phyloP scores from a whole-genome alignment of 2,113 vertebrate species.

The Potamarius usumacintae region DNA sequence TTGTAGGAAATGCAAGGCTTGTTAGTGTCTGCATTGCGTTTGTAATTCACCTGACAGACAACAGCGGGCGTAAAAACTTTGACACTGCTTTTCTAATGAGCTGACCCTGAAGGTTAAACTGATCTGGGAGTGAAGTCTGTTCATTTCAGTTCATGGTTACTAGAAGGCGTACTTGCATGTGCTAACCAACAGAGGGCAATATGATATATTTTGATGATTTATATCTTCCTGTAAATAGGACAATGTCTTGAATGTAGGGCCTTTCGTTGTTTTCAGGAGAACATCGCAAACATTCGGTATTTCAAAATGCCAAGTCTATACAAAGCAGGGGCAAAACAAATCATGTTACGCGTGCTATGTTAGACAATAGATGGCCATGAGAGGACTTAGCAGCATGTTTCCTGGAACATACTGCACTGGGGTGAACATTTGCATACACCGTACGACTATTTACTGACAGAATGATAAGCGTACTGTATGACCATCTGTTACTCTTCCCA shows the following conservation, averaged over 20 bases:
- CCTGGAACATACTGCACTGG: neutral
- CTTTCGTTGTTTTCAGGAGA: neutral
- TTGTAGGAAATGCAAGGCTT: neutral
- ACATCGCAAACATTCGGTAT: too few species aligned
- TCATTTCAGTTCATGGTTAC: neutral
- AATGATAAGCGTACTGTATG: neutral
- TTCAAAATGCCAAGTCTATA: neutral
- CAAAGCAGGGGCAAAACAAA: neutral
- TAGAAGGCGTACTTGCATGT: neutral
- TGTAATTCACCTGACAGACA: neutral
- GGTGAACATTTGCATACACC: neutral
- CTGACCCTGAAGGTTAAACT: neutral
- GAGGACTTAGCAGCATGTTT: neutral
- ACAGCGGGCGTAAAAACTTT: neutral
- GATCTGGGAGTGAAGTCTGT: neutral
- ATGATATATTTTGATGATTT: neutral
- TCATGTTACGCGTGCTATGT: neutral
- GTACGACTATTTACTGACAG: neutral
- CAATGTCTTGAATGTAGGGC: neutral
- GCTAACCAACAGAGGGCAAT: slow-evolving; percentile 36
- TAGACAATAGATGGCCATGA: neutral
- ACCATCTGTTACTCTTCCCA: slow-evolving; percentile 9
- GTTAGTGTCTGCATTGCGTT: neutral
- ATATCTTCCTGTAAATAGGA: slow-evolving; percentile 2
- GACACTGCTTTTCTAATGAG: neutral